Evolutionary conservation across 2,797 vertebrate species (phyloP).

Genomic region (Argya squamiceps): DNA sequence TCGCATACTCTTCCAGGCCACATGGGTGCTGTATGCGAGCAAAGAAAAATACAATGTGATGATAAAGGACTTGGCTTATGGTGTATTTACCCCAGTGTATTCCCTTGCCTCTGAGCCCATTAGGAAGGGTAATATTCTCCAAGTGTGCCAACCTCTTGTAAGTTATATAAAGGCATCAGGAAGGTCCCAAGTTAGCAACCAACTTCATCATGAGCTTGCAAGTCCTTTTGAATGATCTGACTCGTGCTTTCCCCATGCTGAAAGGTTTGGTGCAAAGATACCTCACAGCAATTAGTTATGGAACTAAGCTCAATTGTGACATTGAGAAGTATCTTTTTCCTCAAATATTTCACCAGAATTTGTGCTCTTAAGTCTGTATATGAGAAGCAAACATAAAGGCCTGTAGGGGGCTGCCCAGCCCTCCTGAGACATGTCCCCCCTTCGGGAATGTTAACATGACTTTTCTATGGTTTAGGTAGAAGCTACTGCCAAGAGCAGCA

Average conservation of each 20-base stretch:
- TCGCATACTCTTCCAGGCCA: not conserved
- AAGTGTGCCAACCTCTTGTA: not conserved
- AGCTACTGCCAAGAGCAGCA: not conserved
- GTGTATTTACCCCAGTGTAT: not conserved
- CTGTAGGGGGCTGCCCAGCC: not conserved
- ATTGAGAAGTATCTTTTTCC: not conserved
- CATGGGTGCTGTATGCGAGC: not conserved
- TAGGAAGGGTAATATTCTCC: not conserved
- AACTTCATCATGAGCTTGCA: not conserved
- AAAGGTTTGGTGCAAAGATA: not conserved
- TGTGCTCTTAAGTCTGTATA: not conserved
- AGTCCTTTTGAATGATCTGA: fast-evolving
- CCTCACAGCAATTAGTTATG: not conserved
- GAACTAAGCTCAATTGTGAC: not conserved
- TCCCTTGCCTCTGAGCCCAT: not conserved
- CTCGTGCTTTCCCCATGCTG: not conserved
- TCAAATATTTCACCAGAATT: not conserved
- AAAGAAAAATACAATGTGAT: not conserved
- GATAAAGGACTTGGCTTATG: not conserved
- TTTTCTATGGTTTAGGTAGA: not conserved
- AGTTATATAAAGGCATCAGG: not conserved
- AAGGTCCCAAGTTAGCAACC: not conserved
- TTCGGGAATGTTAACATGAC: not conserved
- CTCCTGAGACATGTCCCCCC: not conserved
- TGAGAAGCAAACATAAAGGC: not conserved